Evolutionary conservation across 2,888 invertebrate species (phyloP), one percentile per base, ranked within the genome.

Genomic region (Philereme vetulata): DNA sequence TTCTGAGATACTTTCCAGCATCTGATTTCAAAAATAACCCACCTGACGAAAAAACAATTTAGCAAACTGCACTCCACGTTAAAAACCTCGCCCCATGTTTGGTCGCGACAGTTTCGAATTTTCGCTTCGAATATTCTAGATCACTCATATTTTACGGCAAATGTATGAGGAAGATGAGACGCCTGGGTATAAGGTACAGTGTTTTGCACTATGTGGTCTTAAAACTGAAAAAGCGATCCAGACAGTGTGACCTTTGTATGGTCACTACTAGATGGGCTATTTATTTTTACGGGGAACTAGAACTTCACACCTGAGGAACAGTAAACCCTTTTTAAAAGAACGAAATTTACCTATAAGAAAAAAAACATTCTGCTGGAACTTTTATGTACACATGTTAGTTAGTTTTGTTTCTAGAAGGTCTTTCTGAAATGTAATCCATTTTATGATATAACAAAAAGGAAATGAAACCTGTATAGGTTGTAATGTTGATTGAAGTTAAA

Each of bases 141-240:
- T 65, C 59, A 64, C 60, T 68, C 74, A 77, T 80, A 80, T 77
- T 76, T 81, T 75, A 78, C 64, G 64, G 59, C 64, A 60, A 62
- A 76, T 68, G 70, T 75, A 71, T 75, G 68, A 56, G 35, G 65
- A 65, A 68, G 73, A 77, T 71, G 77, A 76, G 76, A 65, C 76
- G 62, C 70, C 69, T 52, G 72, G 71, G 71, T 64, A 63, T 71
- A 64, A 64, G 64, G 65, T 73, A 81, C 81, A 80, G 66, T 71
- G 74, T 75, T 80, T 72, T 73, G 76, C 72, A 75, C 75, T 75
- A 72, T 68, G 67, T 69, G 58, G 52, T 54, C 57, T 53, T 62
- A 55, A 56, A 60, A 56, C 51, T 21, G 44, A 56, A 51, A 58
- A 66, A 55, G 51, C 43, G 32, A 48, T 49, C 56, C 9, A 46